Evolutionary conservation across 2,888 invertebrate genomes (phyloP).

Genomic region (Chesias legatella): DNA sequence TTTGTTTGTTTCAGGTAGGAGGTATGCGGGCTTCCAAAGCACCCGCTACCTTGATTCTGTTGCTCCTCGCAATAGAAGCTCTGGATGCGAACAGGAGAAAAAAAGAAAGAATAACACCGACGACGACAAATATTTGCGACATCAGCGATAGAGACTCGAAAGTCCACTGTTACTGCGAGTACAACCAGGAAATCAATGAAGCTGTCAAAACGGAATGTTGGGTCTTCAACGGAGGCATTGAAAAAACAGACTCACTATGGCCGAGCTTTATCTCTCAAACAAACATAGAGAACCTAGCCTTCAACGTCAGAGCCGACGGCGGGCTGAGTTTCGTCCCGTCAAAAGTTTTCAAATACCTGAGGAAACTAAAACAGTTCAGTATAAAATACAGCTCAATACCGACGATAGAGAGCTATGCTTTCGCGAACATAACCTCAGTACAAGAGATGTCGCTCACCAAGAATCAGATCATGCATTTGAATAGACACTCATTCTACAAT

Average conservation of each 20-base stretch:
- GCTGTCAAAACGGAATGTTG: slow-evolving; percentile 88
- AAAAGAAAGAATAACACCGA: slow-evolving; percentile 58
- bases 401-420: slow-evolving; percentile 85
- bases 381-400: slow-evolving; percentile 87
- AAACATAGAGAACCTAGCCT: slow-evolving; percentile 84
- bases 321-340: slow-evolving; percentile 86
- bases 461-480: slow-evolving; percentile 84
- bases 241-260: slow-evolving; percentile 86
- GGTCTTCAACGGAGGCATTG: slow-evolving; percentile 85
- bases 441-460: slow-evolving; percentile 85
- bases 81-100: slow-evolving; percentile 69
- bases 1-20: slow-evolving; percentile 66
- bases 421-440: slow-evolving; percentile 86
- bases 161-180: slow-evolving; percentile 85
- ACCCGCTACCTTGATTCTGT: slow-evolving; percentile 76
- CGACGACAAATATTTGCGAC: slow-evolving; percentile 77
- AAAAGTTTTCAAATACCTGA: slow-evolving; percentile 83
- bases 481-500: slow-evolving; percentile 86
- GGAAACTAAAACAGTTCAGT: slow-evolving; percentile 83
- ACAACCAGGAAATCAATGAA: slow-evolving; percentile 73
- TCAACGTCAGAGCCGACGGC: slow-evolving; percentile 85
- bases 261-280: slow-evolving; percentile 86
- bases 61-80: slow-evolving; percentile 72
- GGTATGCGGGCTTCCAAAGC: slow-evolving; percentile 75
- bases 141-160: slow-evolving; percentile 78